A percentile compares a stretch with the other conserved stretches of the same genome.
Conservation (phyloP, 2,797 vertebrate genomes). For the Acanthornis magna region DNA sequence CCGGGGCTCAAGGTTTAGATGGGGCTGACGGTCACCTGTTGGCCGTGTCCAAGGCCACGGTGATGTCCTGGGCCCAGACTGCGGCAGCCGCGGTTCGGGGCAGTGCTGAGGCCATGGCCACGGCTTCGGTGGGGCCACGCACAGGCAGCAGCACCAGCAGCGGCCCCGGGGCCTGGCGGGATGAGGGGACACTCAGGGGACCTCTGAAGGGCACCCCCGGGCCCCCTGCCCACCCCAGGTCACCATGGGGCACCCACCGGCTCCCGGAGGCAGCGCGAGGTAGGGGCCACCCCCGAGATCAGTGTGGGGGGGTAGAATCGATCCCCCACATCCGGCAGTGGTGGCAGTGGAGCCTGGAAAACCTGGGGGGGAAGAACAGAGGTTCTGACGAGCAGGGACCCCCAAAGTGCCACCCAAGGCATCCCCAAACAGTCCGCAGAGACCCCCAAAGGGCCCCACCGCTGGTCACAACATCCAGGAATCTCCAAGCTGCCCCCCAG, state of each 20-base stretch:
- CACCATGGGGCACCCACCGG: constrained; percentile 48
- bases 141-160: constrained; percentile 84
- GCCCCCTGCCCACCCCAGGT: neutral
- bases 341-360: constrained; percentile 73
- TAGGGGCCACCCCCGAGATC: constrained; percentile 79
- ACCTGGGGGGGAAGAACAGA: constrained; percentile 62
- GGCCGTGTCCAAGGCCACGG: constrained; percentile 84
- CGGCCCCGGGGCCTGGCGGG: constrained; percentile 64
- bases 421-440: no score
- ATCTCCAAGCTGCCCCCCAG: no score
- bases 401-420: no score
- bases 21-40: constrained; percentile 71
- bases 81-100: constrained; percentile 81
- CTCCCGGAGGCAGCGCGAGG: constrained; percentile 76
- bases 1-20: no score
- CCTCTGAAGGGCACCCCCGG: neutral
- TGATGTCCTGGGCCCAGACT: constrained; percentile 89
- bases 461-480: no score
- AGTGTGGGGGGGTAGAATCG: constrained; percentile 83
- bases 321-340: neutral
- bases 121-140: constrained; percentile 82
- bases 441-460: no score
- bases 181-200: neutral
- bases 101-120: constrained; percentile 81
- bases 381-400: accelerated